Evolutionary conservation across 2,113 vertebrate genomes (phyloP).

Genomic region (Nycticebus coucang): DNA sequence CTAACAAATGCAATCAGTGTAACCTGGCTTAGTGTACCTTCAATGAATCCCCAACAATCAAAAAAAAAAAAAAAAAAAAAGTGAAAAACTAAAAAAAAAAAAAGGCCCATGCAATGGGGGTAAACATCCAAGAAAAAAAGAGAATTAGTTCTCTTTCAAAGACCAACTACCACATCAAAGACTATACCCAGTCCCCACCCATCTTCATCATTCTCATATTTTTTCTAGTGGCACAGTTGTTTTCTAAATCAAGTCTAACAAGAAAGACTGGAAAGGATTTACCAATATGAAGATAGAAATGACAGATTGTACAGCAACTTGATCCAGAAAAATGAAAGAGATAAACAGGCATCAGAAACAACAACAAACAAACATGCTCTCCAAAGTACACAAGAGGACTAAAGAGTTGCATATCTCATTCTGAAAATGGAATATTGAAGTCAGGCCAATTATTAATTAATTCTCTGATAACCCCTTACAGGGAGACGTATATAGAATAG

Average conservation of each 20-base stretch:
- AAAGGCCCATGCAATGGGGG: neutral
- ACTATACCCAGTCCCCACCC: neutral
- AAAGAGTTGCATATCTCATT: neutral
- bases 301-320: constrained; percentile 24
- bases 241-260: constrained; percentile 47
- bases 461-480: constrained; percentile 6
- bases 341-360: constrained; percentile 29
- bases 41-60: too few relatives aligned
- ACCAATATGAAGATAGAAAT: constrained; percentile 48
- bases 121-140: neutral
- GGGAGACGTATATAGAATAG: neutral
- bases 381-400: neutral
- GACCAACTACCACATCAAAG: neutral
- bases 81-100: too few relatives aligned
- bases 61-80: too few relatives aligned
- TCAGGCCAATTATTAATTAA: neutral
- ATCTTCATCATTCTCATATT: neutral
- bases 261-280: constrained; percentile 23
- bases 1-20: too few relatives aligned
- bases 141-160: neutral
- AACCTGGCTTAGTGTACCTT: too few relatives aligned
- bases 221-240: neutral
- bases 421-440: constrained; percentile 39
- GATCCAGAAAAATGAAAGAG: constrained; percentile 16
- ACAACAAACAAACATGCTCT: constrained; percentile 33